These are phyloP conservation scores for Atherinosoma microstoma DNA, from an alignment of 2,797 vertebrate genomes.

Conservation along the genomic window DNA sequence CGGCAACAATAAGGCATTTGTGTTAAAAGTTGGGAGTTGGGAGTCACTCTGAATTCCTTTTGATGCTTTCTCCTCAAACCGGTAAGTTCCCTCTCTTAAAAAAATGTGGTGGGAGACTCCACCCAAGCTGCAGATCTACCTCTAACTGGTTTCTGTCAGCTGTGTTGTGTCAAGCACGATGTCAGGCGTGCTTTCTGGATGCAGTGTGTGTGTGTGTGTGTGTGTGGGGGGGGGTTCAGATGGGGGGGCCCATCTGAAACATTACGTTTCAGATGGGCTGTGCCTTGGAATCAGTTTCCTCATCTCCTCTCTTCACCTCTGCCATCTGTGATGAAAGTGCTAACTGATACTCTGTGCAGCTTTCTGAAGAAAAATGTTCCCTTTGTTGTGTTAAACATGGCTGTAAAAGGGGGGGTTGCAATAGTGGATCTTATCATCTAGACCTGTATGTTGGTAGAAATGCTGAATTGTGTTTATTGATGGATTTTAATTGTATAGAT, in stretches of 20 bases:
- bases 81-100: conserved; percentile 17
- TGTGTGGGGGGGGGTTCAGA: conserved; percentile 2
- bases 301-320: conserved; percentile 25
- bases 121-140: conserved; percentile 29
- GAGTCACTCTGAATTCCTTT: background rate
- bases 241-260: too few relatives aligned
- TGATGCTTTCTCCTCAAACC: conserved; percentile 27
- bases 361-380: background rate
- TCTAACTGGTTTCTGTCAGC: conserved; percentile 49
- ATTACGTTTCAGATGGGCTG: conserved; percentile 21
- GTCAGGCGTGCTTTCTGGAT: conserved; percentile 35
- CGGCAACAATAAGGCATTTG: background rate
- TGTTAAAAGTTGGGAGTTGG: background rate
- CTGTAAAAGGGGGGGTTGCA: too few relatives aligned
- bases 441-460: too few relatives aligned
- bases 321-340: conserved; percentile 64
- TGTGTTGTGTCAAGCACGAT: conserved; percentile 46
- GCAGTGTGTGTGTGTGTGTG: background rate
- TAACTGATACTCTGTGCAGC: conserved; percentile 47
- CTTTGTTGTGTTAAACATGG: background rate
- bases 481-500: too few relatives aligned
- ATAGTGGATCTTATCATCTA: too few relatives aligned
- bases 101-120: conserved; percentile 45
- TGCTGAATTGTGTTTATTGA: too few relatives aligned
- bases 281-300: conserved; percentile 27